Evolutionary conservation across 2,888 invertebrate genomes (phyloP).

Genomic region (Cosmopolites sordidus): DNA sequence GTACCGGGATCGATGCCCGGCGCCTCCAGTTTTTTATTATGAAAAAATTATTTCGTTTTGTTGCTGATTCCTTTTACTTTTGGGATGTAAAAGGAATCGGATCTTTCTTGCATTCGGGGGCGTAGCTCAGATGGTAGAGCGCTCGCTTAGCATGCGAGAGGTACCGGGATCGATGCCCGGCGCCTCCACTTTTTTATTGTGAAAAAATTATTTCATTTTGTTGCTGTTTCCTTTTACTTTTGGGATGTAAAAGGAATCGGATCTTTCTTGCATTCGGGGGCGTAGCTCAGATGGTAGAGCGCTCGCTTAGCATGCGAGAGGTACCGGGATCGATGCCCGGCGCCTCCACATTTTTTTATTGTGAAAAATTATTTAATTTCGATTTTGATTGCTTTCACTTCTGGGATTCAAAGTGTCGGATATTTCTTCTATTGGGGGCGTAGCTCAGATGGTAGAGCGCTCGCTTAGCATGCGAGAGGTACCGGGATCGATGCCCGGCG

Average conservation of each 20-base stretch:
- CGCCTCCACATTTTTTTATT: conserved; percentile 37
- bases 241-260: too few species aligned
- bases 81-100: too few species aligned
- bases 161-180: conserved; percentile 47
- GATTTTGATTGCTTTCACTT: too few species aligned
- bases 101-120: conserved; percentile 34
- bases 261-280: conserved; percentile 32
- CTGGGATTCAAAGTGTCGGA: too few species aligned
- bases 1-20: conserved; percentile 47
- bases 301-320: conserved; percentile 47
- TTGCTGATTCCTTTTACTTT: too few species aligned
- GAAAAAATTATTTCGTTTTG: too few species aligned
- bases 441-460: conserved; percentile 45
- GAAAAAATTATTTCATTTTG: too few species aligned
- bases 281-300: conserved; percentile 45
- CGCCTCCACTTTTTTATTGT: conserved; percentile 37
- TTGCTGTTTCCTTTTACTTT: too few species aligned
- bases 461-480: conserved; percentile 47
- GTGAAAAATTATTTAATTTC: too few species aligned
- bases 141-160: conserved; percentile 47
- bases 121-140: conserved; percentile 45
- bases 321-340: conserved; percentile 47
- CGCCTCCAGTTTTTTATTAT: conserved; percentile 40
- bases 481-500: conserved; percentile 47
- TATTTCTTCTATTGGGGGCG: conserved; percentile 33